phyloP scores from a whole-genome alignment of 2,888 invertebrate species.

The Teleiodes luculella region DNA sequence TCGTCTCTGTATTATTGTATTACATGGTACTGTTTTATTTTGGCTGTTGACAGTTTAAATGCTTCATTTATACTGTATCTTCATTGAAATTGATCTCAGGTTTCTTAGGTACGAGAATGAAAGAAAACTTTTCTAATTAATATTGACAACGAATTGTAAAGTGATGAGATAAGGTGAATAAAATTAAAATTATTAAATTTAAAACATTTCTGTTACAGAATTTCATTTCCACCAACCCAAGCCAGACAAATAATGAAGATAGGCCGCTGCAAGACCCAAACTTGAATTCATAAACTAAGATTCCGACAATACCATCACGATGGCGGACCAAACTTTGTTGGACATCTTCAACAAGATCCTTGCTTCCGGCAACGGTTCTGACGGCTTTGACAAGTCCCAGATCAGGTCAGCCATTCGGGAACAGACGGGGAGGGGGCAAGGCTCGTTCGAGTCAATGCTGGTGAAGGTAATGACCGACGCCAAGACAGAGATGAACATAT shows the following conservation, averaged over 20 bases:
- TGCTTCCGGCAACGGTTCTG: conserved; percentile 62
- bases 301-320: conserved; percentile 30
- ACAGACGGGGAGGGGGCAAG: conserved; percentile 46
- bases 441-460: conserved; percentile 52
- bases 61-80: too few species aligned
- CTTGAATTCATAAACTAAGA: conserved; percentile 11
- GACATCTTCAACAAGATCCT: conserved; percentile 69
- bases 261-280: conserved; percentile 12
- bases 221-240: too few species aligned
- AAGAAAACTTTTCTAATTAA: too few species aligned
- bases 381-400: conserved; percentile 59
- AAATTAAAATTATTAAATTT: too few species aligned
- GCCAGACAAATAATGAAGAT: conserved; percentile 13
- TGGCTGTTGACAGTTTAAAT: too few species aligned
- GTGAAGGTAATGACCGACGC: conserved; percentile 62
- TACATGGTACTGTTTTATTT: too few species aligned
- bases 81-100: too few species aligned
- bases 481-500: conserved; percentile 49
- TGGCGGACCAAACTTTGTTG: conserved; percentile 62
- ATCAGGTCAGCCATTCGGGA: conserved; percentile 59
- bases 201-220: too few species aligned
- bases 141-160: too few species aligned
- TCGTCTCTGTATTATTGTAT: too few species aligned
- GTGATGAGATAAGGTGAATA: too few species aligned
- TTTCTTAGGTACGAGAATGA: too few species aligned